Base-by-base conservation (phyloP, 2,113 vertebrate species). In the Stigmatopora nigra region DNA sequence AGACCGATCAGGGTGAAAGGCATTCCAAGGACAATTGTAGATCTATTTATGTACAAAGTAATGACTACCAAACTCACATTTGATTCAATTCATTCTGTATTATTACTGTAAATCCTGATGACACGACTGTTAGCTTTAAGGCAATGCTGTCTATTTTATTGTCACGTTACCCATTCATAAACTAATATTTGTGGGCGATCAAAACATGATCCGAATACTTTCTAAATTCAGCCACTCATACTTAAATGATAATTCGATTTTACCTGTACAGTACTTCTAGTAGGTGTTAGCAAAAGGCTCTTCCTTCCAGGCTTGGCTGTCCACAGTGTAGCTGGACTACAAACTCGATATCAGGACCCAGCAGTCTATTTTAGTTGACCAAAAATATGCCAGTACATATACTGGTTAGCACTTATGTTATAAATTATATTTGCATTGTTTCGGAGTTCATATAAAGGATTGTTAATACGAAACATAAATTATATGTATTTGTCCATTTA, bases 261-360 rank as follows among this genome's bases (percentile, higher is more conserved):
- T 57, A 88, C 87, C 81, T 73, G 74, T 57, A 31, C 13, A 56
- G 22, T 31, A 7, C 1, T 38, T 52, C 17, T 58, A 61, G 11
- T 69, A 0, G 22, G 19, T 60, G 44, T 61, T 20, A 60, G 20
- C 20, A 49, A 31, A 63, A 48, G 13, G 48, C 35, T 55, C 57
- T 76, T 65, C 69, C 64, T 77, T 76, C 74, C 31, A 77, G 44
- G 59, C 63, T 61, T 61, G 4, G 48, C 20, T 58, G 61, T 71
- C 3, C 3, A 2, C 74, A 1, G 2, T 22, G 20, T 58, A 52
- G 2, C 15, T 19, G 78, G 25, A 85, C 75, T 82, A 86, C 86
- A 86, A 82, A 70, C 2, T 31, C 19, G 41, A 35, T 25, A n/a
- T 22, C 49, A 44, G 77, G 83, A 84, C 87, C 84, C 58, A 31